Conservation (phyloP, 2,888 invertebrate genomes). For the Amiota mariae region DNA sequence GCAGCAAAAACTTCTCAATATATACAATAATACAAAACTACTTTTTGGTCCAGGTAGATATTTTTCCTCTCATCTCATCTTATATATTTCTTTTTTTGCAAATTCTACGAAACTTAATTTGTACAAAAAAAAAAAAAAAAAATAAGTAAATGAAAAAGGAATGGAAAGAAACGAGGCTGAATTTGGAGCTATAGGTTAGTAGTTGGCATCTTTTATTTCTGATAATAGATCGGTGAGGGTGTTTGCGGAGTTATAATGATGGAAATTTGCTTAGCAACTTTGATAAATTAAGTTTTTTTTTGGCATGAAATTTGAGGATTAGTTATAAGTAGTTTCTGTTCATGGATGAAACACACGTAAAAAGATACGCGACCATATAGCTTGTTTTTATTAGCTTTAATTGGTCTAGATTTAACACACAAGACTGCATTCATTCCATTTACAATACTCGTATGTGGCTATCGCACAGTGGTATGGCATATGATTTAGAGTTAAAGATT, state of each 20-base stretch:
- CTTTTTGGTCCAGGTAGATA: slow-evolving; percentile 39
- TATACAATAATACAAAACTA: slow-evolving; percentile 12
- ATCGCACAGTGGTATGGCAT: too few species aligned
- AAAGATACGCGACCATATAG: background rate
- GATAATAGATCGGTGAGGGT: slow-evolving; percentile 34
- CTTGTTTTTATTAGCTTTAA: slow-evolving; percentile 38
- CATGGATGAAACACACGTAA: slow-evolving; percentile 34
- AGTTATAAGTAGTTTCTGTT: slow-evolving; percentile 49
- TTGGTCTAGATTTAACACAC: slow-evolving; percentile 60
- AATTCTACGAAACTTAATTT: slow-evolving; percentile 64
- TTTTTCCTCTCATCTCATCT: slow-evolving; percentile 22
- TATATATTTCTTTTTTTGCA: slow-evolving; percentile 32
- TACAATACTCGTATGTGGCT: too few species aligned
- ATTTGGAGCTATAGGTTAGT: slow-evolving; percentile 29
- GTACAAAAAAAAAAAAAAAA: slow-evolving; percentile 36
- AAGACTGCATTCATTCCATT: slow-evolving; percentile 38
- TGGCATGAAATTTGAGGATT: slow-evolving; percentile 57
- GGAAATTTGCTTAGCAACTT: slow-evolving; percentile 46
- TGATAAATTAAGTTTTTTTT: background rate
- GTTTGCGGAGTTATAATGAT: slow-evolving; percentile 31
- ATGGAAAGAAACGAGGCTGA: background rate
- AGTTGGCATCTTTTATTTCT: slow-evolving; percentile 29
- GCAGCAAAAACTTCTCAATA: slow-evolving; percentile 19
- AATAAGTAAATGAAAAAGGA: background rate
- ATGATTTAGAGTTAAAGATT: too few species aligned